Base-by-base conservation (phyloP, 2,888 invertebrate genomes). In the Lottia gigantea region DNA sequence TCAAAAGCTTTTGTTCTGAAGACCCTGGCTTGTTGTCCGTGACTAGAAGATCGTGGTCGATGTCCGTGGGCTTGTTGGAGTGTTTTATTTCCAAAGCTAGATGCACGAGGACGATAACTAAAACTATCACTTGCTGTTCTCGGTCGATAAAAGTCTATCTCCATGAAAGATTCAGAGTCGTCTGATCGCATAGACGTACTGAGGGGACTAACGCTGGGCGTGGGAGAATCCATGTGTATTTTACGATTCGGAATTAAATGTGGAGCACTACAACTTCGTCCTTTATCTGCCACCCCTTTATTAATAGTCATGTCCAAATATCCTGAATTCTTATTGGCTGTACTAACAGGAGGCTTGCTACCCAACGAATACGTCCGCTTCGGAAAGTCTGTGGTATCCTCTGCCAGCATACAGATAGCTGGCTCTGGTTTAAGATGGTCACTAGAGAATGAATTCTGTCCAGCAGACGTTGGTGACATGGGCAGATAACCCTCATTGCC, bases 361-460 rank as follows among this genome's bases (percentile, higher is more conserved):
- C 95, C 95, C 76, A 95, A 93, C 40, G 95, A 95, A 89, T 95
- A 95, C 0, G 95, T 93, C 78, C 95, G 91, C 67, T 92, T 91
- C 15, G 66, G 72, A 25, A 80, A 78, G 76, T 91, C 79, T 91
- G 79, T 77, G 15, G 92, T 92, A 82, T 89, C 86, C 80, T 92
- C 92, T 77, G 82, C 78, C 40, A 85, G 74, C 70, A 84, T 94
- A 19, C 95, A 93, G 71, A 91, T 91, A 0, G 95, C 95, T 83
- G 95, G 95, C 83, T 95, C 95, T 66, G 95, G 90, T 78, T 93
- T 93, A 0, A 94, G 93, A 64, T 75, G 74, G 46, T 76, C 77
- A 55, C 68, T 70, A 31, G 64, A 68, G 26, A 71, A 69, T 0
- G 80, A 80, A 74, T 81, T 81, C 63, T 74, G 76, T 7, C 76